Evolutionary conservation across 2,888 invertebrate species (phyloP), one percentile per base, ranked within the genome.

Genomic region (Cynaeus angustus): DNA sequence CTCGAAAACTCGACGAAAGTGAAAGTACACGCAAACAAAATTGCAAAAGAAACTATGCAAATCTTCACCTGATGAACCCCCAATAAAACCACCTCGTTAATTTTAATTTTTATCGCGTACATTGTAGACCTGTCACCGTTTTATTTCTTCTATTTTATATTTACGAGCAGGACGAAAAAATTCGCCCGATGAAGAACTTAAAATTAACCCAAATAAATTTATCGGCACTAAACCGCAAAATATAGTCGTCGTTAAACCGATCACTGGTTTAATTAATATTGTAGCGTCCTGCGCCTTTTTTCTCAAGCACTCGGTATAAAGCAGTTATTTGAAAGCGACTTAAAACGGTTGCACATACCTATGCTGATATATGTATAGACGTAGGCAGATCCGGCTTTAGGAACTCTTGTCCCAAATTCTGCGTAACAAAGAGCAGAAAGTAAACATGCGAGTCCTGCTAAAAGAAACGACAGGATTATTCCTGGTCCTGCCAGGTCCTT

Each of bases 311-410:
- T 16, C 48, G 10, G 33, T 61, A 50, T 48, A 61, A 46, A 58
- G 41, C 56, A n/a, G 33, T 12, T 55, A 43, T 56, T 26, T 56
- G 10, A 14, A 37, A n/a, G n/a, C n/a, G n/a, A n/a, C n/a, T n/a
- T n/a, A n/a, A n/a, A 58, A 58, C 56, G 56, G 56, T 58, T 46
- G 45, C 33, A 45, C 62, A 50, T 64, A 64, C 64, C 97, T 68
- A 97, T 90, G 75, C 95, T 94, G 65, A 96, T 94, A 82, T 97
- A 97, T 4, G 96, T 96, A 84, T 97, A 97, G 12, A 96, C 92
- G 83, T 97, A 97, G 0, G 97, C 97, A 45, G 96, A 96, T 0
- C 97, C 96, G 1, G 96, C 95, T 85, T 94, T 92, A 0, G 96
- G 96, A 45, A 96, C 92, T 69, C 93, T 88, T 0, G 95, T 93